phyloP scores from a whole-genome alignment of 2,797 vertebrate species.

The Smutsia temminckii region DNA sequence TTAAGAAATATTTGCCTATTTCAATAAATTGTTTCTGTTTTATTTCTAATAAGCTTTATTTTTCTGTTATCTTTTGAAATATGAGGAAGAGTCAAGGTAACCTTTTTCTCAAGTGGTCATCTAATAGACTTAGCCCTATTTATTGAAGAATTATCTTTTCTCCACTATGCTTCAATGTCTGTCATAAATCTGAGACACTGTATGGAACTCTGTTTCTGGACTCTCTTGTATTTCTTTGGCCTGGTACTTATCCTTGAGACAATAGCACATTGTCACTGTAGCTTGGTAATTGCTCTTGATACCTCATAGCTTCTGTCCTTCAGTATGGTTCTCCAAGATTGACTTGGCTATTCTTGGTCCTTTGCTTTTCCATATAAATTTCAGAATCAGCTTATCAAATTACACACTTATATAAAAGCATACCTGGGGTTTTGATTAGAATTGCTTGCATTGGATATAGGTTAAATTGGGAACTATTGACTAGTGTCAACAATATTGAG shows the following conservation, averaged over 20 bases:
- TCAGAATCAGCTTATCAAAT: not conserved
- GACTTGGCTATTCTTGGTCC: not conserved
- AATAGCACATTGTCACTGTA: not conserved
- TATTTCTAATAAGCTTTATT: conserved; percentile 38
- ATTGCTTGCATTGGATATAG: not conserved
- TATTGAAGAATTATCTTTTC: conserved; percentile 2
- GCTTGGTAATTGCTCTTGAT: not conserved
- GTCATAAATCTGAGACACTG: not conserved
- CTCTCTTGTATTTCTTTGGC: not conserved
- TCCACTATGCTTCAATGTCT: not conserved
- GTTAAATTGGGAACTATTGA: not conserved
- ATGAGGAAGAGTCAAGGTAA: not conserved
- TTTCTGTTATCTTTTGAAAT: not conserved
- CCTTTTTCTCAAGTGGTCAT: not conserved
- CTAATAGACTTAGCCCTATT: not conserved
- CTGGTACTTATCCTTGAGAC: not conserved
- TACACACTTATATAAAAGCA: not conserved
- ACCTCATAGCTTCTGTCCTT: not conserved
- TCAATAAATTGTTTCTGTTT: not conserved
- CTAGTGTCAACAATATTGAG: not conserved
- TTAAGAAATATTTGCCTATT: conserved; percentile 8
- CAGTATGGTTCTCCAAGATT: not conserved
- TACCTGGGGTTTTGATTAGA: not conserved
- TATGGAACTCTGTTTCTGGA: not conserved
- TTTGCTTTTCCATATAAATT: not conserved